A percentile compares a stretch with the other conserved stretches of the same genome.
phyloP scores from a whole-genome alignment of 2,113 vertebrate species.

The Gymnogyps californianus region DNA sequence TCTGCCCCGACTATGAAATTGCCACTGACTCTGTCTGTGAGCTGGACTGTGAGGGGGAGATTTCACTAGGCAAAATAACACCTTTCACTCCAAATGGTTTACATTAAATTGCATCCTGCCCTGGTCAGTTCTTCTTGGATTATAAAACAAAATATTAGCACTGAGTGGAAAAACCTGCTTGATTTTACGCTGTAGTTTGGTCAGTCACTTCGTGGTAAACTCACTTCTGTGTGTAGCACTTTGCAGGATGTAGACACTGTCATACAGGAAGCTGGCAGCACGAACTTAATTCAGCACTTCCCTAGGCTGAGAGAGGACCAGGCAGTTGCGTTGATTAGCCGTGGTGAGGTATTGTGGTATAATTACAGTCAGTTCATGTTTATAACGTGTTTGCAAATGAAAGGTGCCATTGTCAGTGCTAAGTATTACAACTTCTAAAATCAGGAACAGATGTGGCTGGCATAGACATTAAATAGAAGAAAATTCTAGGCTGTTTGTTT shows the following conservation, averaged over 20 bases:
- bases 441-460: background rate
- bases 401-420: background rate
- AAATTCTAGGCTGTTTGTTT: background rate
- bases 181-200: background rate
- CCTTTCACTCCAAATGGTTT: conserved; percentile 86
- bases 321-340: background rate
- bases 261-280: background rate
- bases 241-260: background rate
- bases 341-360: background rate
- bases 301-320: background rate
- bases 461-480: background rate
- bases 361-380: background rate
- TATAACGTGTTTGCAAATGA: background rate
- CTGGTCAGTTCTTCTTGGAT: background rate
- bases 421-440: background rate
- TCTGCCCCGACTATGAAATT: conserved; percentile 75
- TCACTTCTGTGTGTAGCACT: background rate
- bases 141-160: background rate
- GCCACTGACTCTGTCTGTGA: conserved; percentile 82
- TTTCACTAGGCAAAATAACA: conserved; percentile 83
- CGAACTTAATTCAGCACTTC: background rate
- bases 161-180: background rate
- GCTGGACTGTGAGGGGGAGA: conserved; percentile 82
- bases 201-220: background rate
- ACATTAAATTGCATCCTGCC: conserved; percentile 61